phyloP scores from a whole-genome alignment of 2,888 invertebrate species.

The Lamproptera curius region DNA sequence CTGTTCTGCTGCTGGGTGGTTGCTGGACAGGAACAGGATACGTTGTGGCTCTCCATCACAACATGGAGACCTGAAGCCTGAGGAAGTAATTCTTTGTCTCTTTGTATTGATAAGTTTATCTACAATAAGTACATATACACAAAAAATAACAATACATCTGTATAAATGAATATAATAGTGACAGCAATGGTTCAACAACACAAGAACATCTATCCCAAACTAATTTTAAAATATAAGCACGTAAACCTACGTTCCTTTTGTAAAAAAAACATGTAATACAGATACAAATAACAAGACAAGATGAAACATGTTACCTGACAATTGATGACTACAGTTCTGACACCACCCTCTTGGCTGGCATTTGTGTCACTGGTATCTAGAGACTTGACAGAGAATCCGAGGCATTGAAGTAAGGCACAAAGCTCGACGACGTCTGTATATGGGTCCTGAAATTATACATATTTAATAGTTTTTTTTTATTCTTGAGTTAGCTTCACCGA shows the following conservation, averaged over 20 bases:
- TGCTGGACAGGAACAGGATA: slow-evolving; percentile 58
- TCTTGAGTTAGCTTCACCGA: too few species aligned
- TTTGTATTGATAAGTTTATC: too few species aligned
- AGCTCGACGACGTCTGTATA: slow-evolving; percentile 63
- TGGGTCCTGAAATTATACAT: slow-evolving; percentile 39
- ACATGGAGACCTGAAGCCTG: slow-evolving; percentile 68
- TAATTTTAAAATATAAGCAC: too few species aligned
- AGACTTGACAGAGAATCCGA: slow-evolving; percentile 61
- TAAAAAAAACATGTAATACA: too few species aligned
- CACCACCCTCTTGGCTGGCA: slow-evolving; percentile 45
- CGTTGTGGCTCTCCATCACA: slow-evolving; percentile 50
- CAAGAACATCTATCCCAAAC: too few species aligned
- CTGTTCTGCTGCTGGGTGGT: slow-evolving; percentile 47
- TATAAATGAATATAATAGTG: too few species aligned
- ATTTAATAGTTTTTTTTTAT: too few species aligned
- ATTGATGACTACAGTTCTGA: slow-evolving; percentile 54
- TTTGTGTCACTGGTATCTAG: slow-evolving; percentile 50
- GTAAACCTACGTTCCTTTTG: too few species aligned
- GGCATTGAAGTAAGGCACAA: slow-evolving; percentile 60
- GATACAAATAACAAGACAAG: too few species aligned
- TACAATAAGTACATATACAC: too few species aligned
- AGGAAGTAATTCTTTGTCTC: neutral
- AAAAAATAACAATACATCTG: too few species aligned
- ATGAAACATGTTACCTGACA: slow-evolving; percentile 59
- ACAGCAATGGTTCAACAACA: too few species aligned